These are phyloP conservation scores for Coptodon rendalli DNA, from an alignment of 2,113 vertebrate genomes.

Conservation along the genomic window DNA sequence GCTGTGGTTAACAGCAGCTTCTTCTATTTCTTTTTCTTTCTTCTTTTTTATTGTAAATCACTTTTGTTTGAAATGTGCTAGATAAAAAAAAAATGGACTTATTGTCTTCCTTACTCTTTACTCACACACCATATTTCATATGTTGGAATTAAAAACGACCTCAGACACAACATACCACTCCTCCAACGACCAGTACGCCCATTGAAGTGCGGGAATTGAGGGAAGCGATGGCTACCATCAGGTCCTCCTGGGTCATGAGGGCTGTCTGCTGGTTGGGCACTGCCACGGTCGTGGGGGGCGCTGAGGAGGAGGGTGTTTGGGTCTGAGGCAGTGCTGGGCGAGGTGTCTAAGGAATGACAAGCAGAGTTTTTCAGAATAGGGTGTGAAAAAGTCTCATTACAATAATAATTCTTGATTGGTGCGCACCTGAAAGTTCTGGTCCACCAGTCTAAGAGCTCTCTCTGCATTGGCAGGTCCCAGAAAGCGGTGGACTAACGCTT, in stretches of 20 bases:
- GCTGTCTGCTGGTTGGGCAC: slow-evolving; percentile 62
- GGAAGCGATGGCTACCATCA: slow-evolving; percentile 88
- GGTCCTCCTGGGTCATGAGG: slow-evolving; percentile 76
- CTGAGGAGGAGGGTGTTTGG: slow-evolving; percentile 73
- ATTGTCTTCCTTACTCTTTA: background rate
- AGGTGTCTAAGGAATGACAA: slow-evolving; percentile 66
- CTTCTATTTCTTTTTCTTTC: background rate
- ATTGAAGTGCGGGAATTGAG: slow-evolving; percentile 91
- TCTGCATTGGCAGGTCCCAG: slow-evolving; percentile 84
- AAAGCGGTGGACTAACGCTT: slow-evolving; percentile 85
- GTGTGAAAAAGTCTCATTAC: background rate
- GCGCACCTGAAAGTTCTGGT: slow-evolving; percentile 78
- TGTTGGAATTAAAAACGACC: background rate
- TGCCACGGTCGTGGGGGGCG: slow-evolving; percentile 38
- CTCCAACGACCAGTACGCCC: slow-evolving; percentile 83
- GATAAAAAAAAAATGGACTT: background rate
- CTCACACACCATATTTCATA: background rate
- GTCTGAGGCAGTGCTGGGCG: slow-evolving; percentile 65
- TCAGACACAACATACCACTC: slow-evolving; percentile 80
- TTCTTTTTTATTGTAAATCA: background rate
- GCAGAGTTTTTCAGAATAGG: background rate
- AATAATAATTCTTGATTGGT: background rate
- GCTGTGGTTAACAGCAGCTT: background rate
- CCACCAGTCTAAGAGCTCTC: slow-evolving; percentile 78
- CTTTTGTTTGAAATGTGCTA: background rate